These are phyloP conservation scores for Melitaea athalia DNA, from an alignment of 2,888 invertebrate genomes.

Conservation along the genomic window DNA sequence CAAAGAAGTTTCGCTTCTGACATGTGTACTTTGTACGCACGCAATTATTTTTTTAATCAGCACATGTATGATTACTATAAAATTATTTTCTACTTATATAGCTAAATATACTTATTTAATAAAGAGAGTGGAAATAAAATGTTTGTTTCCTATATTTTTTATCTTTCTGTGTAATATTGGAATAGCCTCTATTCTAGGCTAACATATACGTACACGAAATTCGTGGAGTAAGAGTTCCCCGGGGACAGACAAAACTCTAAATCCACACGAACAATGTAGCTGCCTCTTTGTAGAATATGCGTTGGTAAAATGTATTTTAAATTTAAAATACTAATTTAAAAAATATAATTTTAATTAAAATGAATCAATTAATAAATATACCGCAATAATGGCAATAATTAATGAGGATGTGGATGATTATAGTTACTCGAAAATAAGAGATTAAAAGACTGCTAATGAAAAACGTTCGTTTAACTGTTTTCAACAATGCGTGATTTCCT, in stretches of 20 bases:
- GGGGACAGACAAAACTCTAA: slow-evolving; percentile 1
- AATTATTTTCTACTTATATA: background rate
- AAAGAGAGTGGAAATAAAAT: too few species aligned
- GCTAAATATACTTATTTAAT: background rate
- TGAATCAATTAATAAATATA: background rate
- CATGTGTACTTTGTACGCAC: too few species aligned
- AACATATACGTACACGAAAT: background rate
- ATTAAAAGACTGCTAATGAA: slow-evolving; percentile 24
- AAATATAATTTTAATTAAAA: background rate
- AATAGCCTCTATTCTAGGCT: background rate
- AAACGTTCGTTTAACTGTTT: slow-evolving; percentile 38
- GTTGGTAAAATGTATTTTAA: slow-evolving; percentile 9
- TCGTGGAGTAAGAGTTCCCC: background rate
- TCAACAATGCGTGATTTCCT: slow-evolving; percentile 46
- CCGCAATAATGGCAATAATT: too few species aligned
- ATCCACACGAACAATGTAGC: background rate
- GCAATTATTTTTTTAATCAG: too few species aligned
- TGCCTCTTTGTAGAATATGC: background rate
- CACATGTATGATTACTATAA: too few species aligned
- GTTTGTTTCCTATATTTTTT: too few species aligned
- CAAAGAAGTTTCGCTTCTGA: too few species aligned
- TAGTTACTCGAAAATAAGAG: slow-evolving; percentile 24
- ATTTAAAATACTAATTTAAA: background rate
- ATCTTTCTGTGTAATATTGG: background rate
- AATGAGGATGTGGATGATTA: background rate